Evolutionary conservation across 2,888 invertebrate species (phyloP).

Genomic region (Sicus ferrugineus): DNA sequence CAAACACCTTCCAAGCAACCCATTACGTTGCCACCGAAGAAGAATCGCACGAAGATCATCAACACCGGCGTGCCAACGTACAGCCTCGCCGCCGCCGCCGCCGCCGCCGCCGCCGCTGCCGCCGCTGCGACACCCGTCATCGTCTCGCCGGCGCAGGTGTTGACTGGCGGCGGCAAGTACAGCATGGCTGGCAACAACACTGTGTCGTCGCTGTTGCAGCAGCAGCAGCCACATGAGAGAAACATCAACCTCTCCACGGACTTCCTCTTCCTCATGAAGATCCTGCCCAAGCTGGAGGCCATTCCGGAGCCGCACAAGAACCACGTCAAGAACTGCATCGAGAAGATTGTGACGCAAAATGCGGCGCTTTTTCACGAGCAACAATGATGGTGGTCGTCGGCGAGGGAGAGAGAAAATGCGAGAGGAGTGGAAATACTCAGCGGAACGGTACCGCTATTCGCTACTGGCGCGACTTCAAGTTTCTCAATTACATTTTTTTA

Average conservation of each 20-base stretch:
- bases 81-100: slow-evolving; percentile 4
- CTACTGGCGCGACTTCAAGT: neutral
- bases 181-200: slow-evolving; percentile 1
- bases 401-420: neutral
- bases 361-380: slow-evolving; percentile 18
- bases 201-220: slow-evolving; percentile 19
- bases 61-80: slow-evolving; percentile 40
- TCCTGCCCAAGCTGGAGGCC: slow-evolving; percentile 58
- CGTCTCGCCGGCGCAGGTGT: slow-evolving; percentile 38
- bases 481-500: neutral
- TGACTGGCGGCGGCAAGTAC: slow-evolving; percentile 14
- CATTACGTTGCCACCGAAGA: slow-evolving; percentile 58
- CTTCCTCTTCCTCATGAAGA: slow-evolving; percentile 62
- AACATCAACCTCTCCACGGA: slow-evolving; percentile 60
- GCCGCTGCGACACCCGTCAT: slow-evolving; percentile 44
- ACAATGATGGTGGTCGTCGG: neutral
- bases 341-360: slow-evolving; percentile 54
- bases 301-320: slow-evolving; percentile 59
- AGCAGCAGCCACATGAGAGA: slow-evolving; percentile 42
- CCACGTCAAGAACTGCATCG: slow-evolving; percentile 59
- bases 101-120: slow-evolving; percentile 18
- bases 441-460: no score
- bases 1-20: slow-evolving; percentile 42
- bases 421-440: neutral
- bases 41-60: slow-evolving; percentile 54